phyloP scores from a whole-genome alignment of 2,888 invertebrate genomes.

The Trachelus troglodyta region DNA sequence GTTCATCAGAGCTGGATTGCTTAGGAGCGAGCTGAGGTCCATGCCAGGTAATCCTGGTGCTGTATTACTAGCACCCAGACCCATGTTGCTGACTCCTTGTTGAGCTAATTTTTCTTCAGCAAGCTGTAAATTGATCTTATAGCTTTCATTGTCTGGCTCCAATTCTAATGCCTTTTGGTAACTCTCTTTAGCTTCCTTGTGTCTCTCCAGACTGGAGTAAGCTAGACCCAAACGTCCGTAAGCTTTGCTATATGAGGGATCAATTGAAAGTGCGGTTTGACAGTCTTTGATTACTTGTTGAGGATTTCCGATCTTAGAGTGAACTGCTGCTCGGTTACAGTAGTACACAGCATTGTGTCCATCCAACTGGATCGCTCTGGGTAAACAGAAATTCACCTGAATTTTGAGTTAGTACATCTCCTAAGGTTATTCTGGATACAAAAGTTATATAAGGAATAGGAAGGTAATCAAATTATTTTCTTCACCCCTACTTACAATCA shows the following conservation, averaged over 20 bases:
- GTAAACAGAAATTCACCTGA: slow-evolving; percentile 43
- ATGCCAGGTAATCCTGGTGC: slow-evolving; percentile 54
- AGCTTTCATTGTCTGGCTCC: slow-evolving; percentile 93
- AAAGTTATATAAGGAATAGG: neutral
- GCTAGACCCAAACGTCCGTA: slow-evolving; percentile 92
- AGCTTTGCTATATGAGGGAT: slow-evolving; percentile 94
- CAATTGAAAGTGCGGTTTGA: slow-evolving; percentile 86
- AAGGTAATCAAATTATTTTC: neutral
- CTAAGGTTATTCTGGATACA: slow-evolving; percentile 14
- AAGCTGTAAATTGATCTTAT: slow-evolving; percentile 85
- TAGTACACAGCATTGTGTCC: slow-evolving; percentile 93
- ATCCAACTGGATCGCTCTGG: slow-evolving; percentile 88
- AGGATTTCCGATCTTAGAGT: slow-evolving; percentile 88
- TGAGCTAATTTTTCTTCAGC: slow-evolving; percentile 76
- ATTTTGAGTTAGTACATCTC: slow-evolving; percentile 28
- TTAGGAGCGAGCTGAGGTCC: slow-evolving; percentile 76
- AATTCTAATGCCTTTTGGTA: slow-evolving; percentile 89
- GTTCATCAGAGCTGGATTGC: slow-evolving; percentile 84
- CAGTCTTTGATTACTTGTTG: slow-evolving; percentile 91
- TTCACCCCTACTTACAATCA: neutral
- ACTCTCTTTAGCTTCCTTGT: slow-evolving; percentile 85
- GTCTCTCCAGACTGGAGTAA: slow-evolving; percentile 84
- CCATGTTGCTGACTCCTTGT: slow-evolving; percentile 41
- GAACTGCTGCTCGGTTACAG: slow-evolving; percentile 97
- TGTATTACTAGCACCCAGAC: slow-evolving; percentile 37